phyloP scores from a whole-genome alignment of 2,113 vertebrate genomes.

The Gymnogyps californianus region DNA sequence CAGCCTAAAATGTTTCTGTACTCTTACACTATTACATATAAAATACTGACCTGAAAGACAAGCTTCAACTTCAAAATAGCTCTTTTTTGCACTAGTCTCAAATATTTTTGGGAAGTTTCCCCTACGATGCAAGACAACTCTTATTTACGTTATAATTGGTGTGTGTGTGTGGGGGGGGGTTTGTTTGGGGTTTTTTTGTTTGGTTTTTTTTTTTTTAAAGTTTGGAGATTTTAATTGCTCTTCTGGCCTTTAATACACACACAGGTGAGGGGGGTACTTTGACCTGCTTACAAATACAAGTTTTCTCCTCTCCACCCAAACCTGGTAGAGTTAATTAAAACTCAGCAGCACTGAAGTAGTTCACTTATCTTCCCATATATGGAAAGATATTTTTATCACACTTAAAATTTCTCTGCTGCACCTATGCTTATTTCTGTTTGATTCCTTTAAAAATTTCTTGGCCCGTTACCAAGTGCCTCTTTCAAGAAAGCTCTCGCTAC shows the following conservation, averaged over 20 bases:
- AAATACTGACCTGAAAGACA: slow-evolving; percentile 32
- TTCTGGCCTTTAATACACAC: not conserved
- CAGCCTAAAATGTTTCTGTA: not conserved
- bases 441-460: not conserved
- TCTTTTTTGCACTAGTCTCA: slow-evolving; percentile 40
- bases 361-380: not conserved
- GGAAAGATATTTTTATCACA: not conserved
- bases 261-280: not conserved
- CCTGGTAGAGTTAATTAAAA: not conserved
- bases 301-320: not conserved
- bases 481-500: not conserved
- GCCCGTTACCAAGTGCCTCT: not conserved
- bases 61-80: slow-evolving; percentile 39
- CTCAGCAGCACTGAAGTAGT: not conserved
- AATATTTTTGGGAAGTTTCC: slow-evolving; percentile 40
- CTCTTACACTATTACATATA: not conserved
- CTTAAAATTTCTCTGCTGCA: not conserved
- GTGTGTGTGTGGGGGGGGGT: no score
- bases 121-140: slow-evolving; percentile 45
- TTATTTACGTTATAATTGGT: not conserved
- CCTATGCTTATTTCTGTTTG: not conserved
- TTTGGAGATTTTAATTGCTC: not conserved
- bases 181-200: not conserved
- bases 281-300: not conserved
- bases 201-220: not conserved